Conservation (phyloP, 23 tunicate genomes). For the Corella eumyota region DNA sequence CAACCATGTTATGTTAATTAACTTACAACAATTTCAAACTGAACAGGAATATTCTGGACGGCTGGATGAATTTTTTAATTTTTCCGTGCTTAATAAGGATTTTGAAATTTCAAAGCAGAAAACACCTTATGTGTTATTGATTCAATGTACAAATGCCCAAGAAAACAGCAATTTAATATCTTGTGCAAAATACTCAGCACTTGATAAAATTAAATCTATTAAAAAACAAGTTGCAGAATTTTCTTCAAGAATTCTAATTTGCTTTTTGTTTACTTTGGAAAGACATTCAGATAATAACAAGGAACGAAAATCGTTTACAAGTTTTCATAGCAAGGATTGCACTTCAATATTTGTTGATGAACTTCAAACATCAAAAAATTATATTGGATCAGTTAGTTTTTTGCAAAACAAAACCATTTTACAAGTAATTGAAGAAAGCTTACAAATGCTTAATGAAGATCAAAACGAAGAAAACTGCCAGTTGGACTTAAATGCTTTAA, state of each 20-base stretch:
- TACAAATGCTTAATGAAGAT: background rate
- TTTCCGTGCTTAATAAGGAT: background rate
- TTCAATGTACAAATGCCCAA: constrained; percentile 64
- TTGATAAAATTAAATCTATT: constrained; percentile 23
- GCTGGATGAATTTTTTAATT: constrained; percentile 34
- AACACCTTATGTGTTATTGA: constrained; percentile 17
- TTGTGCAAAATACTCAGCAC: constrained; percentile 40
- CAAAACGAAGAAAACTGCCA: background rate
- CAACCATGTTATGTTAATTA: constrained; percentile 34
- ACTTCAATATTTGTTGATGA: constrained; percentile 53
- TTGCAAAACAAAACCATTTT: constrained; percentile 20
- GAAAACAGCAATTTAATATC: constrained; percentile 19
- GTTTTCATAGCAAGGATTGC: constrained; percentile 35
- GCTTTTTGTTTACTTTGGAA: constrained; percentile 48
- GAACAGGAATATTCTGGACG: constrained; percentile 29
- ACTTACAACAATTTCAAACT: constrained; percentile 66
- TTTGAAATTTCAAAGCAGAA: background rate
- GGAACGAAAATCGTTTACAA: constrained; percentile 9
- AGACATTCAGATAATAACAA: constrained; percentile 5
- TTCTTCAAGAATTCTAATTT: constrained; percentile 22
- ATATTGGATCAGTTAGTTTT: constrained; percentile 25
- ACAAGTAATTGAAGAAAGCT: constrained; percentile 21
- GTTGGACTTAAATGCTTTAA: constrained; percentile 10
- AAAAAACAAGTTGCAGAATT: background rate
- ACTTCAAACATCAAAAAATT: constrained; percentile 18